Percentiles rank a stretch among this genome's conserved stretches.
Conservation (phyloP, 2,113 vertebrate genomes). For the Antechinus flavipes region DNA sequence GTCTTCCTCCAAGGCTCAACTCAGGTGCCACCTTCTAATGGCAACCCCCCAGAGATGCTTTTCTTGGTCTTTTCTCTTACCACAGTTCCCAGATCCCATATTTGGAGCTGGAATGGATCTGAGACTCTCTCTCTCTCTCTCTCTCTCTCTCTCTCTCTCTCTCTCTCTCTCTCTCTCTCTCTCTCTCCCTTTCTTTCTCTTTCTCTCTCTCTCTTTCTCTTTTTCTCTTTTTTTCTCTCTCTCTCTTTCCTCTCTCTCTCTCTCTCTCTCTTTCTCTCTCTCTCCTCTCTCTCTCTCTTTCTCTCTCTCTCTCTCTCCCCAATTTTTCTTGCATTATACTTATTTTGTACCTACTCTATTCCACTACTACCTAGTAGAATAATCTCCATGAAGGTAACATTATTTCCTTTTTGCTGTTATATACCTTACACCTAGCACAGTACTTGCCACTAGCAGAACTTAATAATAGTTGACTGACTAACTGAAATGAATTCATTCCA, state of each 20-base stretch:
- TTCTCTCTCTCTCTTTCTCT: too few relatives aligned
- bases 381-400: not conserved
- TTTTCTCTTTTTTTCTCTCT: too few relatives aligned
- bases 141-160: too few relatives aligned
- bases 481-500: not conserved
- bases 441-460: too few relatives aligned
- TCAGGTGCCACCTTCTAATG: too few relatives aligned
- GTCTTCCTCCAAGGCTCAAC: not conserved
- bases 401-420: not conserved
- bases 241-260: too few relatives aligned
- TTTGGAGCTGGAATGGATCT: not conserved
- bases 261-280: too few relatives aligned
- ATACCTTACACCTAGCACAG: not conserved
- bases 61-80: not conserved
- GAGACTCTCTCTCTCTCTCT: too few relatives aligned
- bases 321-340: not conserved
- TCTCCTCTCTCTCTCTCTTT: too few relatives aligned
- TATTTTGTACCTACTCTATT: not conserved
- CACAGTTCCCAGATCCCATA: not conserved
- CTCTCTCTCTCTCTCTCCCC: too few relatives aligned
- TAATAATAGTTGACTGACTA: not conserved
- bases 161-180: not conserved
- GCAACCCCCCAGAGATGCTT: too few relatives aligned
- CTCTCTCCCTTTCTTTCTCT: too few relatives aligned
- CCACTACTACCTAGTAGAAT: not conserved